Percentiles rank a stretch among this genome's conserved stretches.
Evolutionary conservation across 2,888 invertebrate species (phyloP).

Genomic region (Drosophila histrio): DNA sequence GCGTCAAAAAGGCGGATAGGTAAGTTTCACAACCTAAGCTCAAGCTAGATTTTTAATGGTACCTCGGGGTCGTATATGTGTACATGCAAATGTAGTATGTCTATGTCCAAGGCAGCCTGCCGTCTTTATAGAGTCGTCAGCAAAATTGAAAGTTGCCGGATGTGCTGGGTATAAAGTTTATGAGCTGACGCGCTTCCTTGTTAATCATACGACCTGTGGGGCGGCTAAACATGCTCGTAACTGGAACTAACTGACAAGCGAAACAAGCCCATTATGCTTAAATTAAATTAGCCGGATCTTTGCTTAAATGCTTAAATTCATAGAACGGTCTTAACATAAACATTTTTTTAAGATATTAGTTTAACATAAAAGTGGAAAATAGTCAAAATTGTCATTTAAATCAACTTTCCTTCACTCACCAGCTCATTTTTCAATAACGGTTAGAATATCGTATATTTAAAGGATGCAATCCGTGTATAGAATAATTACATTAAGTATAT

Average conservation of each 20-base stretch:
- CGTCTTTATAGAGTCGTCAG: slow-evolving; percentile 33
- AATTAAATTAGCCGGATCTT: background rate
- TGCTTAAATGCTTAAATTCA: too few species aligned
- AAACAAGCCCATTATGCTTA: background rate
- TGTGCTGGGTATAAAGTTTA: slow-evolving; percentile 33
- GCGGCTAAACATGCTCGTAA: slow-evolving; percentile 8
- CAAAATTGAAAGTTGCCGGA: slow-evolving; percentile 41
- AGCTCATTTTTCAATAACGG: too few species aligned
- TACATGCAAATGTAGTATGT: slow-evolving; percentile 6
- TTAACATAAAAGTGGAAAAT: too few species aligned
- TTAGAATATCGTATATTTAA: too few species aligned
- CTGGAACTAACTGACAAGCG: slow-evolving; percentile 11
- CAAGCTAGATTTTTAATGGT: slow-evolving; percentile 18
- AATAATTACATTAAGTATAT: too few species aligned
- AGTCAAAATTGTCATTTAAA: too few species aligned
- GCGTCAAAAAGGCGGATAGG: slow-evolving; percentile 93
- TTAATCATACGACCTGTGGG: slow-evolving; percentile 50
- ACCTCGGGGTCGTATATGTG: background rate
- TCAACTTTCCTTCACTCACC: too few species aligned
- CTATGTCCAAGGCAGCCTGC: background rate
- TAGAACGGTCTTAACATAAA: too few species aligned
- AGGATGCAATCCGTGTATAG: too few species aligned
- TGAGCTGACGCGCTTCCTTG: slow-evolving; percentile 37
- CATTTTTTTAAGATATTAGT: too few species aligned
- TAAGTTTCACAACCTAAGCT: slow-evolving; percentile 64